phyloP scores from a whole-genome alignment of 2,797 vertebrate genomes.

The Lepus oiostolus region DNA sequence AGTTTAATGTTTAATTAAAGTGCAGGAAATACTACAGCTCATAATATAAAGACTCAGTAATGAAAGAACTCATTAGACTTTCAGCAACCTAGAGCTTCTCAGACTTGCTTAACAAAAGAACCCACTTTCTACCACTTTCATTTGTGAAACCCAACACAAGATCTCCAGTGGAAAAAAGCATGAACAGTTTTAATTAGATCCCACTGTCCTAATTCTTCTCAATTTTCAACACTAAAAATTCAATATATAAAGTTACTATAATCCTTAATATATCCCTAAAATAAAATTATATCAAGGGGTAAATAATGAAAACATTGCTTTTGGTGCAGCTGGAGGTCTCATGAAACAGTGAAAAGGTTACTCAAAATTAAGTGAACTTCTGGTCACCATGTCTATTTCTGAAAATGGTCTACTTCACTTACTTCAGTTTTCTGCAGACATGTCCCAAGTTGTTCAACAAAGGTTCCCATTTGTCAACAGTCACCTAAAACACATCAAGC shows the following conservation, averaged over 20 bases:
- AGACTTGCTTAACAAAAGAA: neutral
- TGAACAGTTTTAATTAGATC: neutral
- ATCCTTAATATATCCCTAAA: constrained; percentile 55
- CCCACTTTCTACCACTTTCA: neutral
- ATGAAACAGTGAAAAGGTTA: constrained; percentile 5
- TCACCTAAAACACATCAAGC: constrained; percentile 89
- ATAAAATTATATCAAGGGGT: constrained; percentile 45
- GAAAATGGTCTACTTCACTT: constrained; percentile 86
- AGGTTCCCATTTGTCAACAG: constrained; percentile 99
- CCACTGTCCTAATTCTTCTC: neutral
- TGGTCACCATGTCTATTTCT: constrained; percentile 29
- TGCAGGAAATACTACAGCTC: neutral
- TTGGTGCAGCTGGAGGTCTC: neutral
- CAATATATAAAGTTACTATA: neutral
- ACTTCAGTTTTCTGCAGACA: constrained; percentile 99
- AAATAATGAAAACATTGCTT: constrained; percentile 23
- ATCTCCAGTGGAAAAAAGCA: neutral
- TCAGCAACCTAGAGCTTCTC: neutral
- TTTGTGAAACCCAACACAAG: neutral
- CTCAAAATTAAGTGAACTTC: constrained; percentile 36
- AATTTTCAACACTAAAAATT: constrained; percentile 29
- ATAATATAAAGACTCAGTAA: neutral
- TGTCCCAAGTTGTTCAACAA: constrained; percentile 98
- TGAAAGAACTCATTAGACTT: neutral
- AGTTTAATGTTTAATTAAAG: neutral